Evolutionary conservation across 2,888 invertebrate species (phyloP).

Genomic region (Thecophora atra): DNA sequence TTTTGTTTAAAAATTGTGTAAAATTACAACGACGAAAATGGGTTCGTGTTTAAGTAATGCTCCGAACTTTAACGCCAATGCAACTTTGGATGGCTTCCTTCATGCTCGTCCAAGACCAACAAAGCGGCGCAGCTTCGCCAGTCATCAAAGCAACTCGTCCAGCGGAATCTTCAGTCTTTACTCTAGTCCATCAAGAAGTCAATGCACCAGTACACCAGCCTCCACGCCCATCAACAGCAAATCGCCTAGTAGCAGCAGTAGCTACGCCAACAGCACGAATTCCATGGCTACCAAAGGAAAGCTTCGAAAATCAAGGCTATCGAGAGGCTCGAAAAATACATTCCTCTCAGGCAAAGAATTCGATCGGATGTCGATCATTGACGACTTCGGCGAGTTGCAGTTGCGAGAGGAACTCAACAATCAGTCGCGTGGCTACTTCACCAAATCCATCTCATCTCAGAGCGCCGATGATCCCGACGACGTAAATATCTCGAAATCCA

Average conservation of each 20-base stretch:
- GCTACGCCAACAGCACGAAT: slow-evolving; percentile 38
- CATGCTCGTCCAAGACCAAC: slow-evolving; percentile 30
- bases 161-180: slow-evolving; percentile 46
- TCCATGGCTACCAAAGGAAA: not conserved
- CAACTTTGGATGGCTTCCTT: slow-evolving; percentile 33
- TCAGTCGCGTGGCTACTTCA: slow-evolving; percentile 49
- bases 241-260: slow-evolving; percentile 40
- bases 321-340: slow-evolving; percentile 23
- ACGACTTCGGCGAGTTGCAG: slow-evolving; percentile 54
- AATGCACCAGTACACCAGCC: slow-evolving; percentile 31
- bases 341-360: slow-evolving; percentile 31
- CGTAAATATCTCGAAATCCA: slow-evolving; percentile 14
- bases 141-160: slow-evolving; percentile 44
- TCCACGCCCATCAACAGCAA: slow-evolving; percentile 40
- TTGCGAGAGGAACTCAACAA: slow-evolving; percentile 43
- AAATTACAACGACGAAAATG: slow-evolving; percentile 45
- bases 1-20: slow-evolving; percentile 7
- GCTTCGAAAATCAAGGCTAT: not conserved
- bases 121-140: slow-evolving; percentile 41
- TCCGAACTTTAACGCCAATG: slow-evolving; percentile 18
- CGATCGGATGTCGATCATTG: slow-evolving; percentile 51
- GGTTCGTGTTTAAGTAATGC: slow-evolving; percentile 55
- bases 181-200: slow-evolving; percentile 40
- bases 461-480: slow-evolving; percentile 24
- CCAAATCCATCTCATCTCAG: slow-evolving; percentile 41